Evolutionary conservation across 2,113 vertebrate species (phyloP).

Genomic region (Orycteropus afer): DNA sequence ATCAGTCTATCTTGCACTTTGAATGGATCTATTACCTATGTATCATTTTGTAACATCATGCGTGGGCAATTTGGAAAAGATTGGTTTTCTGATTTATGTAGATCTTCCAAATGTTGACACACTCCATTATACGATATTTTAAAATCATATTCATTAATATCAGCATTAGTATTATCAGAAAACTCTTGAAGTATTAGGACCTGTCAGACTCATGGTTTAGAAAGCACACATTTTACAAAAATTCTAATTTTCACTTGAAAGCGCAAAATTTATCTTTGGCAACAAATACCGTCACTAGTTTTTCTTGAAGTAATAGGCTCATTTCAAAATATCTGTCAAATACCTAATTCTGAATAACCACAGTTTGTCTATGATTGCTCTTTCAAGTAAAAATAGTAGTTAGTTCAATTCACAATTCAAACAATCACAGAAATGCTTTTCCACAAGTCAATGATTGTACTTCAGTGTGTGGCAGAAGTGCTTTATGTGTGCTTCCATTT

Average conservation of each 20-base stretch:
- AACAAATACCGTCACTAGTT: conserved; percentile 38
- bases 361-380: conserved; percentile 29
- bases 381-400: conserved; percentile 33
- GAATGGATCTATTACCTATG: neutral
- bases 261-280: conserved; percentile 24
- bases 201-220: neutral
- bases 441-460: neutral
- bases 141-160: conserved; percentile 24
- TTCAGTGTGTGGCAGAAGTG: neutral
- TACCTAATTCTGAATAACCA: conserved; percentile 14
- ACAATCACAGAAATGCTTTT: neutral
- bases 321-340: conserved; percentile 13
- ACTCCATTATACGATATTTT: conserved; percentile 45
- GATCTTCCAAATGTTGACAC: conserved; percentile 29
- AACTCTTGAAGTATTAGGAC: neutral
- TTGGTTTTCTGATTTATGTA: neutral
- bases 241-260: conserved; percentile 39
- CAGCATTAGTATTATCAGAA: conserved; percentile 15
- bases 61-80: neutral
- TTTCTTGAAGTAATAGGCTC: conserved; percentile 23
- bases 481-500: no score
- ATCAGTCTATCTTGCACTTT: neutral
- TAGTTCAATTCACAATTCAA: neutral
- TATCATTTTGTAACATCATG: neutral
- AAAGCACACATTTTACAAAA: conserved; percentile 12